Percentiles rank a stretch among this genome's conserved stretches.
phyloP scores from a whole-genome alignment of 2,888 invertebrate genomes.

The Cataglyphis albicans region DNA sequence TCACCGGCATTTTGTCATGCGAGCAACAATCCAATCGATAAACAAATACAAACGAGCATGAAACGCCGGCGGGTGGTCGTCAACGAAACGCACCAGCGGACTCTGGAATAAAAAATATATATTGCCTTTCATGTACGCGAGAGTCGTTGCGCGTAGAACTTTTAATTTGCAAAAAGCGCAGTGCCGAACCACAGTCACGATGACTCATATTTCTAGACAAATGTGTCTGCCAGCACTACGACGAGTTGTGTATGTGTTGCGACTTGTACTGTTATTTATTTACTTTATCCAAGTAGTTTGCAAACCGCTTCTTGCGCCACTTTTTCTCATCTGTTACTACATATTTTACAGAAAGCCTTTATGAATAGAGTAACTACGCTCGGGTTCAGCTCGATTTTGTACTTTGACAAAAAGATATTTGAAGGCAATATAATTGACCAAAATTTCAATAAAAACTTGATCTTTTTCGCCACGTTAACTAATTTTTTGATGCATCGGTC shows the following conservation, averaged over 20 bases:
- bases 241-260: slow-evolving; percentile 48
- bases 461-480: slow-evolving; percentile 15
- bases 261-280: slow-evolving; percentile 50
- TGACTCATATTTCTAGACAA: slow-evolving; percentile 52
- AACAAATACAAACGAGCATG: slow-evolving; percentile 53
- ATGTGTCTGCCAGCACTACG: slow-evolving; percentile 42
- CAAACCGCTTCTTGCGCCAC: neutral
- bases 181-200: slow-evolving; percentile 42
- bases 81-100: slow-evolving; percentile 39
- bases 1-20: slow-evolving; percentile 51
- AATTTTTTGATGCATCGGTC: slow-evolving; percentile 6
- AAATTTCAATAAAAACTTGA: slow-evolving; percentile 17
- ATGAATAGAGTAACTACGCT: neutral
- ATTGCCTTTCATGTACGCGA: slow-evolving; percentile 32
- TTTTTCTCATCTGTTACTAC: neutral
- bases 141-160: slow-evolving; percentile 49
- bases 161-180: slow-evolving; percentile 55
- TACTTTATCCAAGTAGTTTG: slow-evolving; percentile 26
- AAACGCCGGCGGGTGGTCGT: slow-evolving; percentile 52
- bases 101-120: slow-evolving; percentile 50
- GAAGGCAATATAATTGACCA: neutral
- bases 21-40: slow-evolving; percentile 52
- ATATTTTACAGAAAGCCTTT: slow-evolving; percentile 8
- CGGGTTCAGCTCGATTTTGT: neutral
- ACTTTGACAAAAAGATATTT: neutral